These are phyloP conservation scores for Iselma pallidipennis DNA, from an alignment of 2,888 invertebrate species.

Conservation along the genomic window DNA sequence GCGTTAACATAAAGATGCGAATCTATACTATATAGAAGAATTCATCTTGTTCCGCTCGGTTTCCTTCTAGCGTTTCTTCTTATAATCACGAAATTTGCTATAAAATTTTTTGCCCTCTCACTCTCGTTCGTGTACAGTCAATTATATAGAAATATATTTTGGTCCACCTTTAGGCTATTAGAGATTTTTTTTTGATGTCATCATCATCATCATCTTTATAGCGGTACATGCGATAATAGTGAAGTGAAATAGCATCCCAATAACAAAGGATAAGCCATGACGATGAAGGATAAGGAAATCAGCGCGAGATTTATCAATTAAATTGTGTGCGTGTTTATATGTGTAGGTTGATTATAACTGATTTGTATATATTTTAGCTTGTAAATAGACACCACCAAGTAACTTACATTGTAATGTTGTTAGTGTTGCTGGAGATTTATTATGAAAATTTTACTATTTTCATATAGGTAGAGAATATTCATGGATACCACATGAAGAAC, in stretches of 20 bases:
- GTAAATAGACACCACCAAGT: not conserved
- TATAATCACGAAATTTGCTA: not conserved
- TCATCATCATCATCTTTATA: too few species aligned
- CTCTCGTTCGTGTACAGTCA: not conserved
- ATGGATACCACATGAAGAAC: not conserved
- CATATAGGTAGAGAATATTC: not conserved
- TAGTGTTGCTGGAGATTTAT: not conserved
- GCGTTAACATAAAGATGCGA: too few species aligned
- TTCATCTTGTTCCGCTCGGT: too few species aligned
- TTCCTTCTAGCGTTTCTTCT: too few species aligned
- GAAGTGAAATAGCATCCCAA: too few species aligned
- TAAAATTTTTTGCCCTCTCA: not conserved
- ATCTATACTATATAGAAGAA: too few species aligned
- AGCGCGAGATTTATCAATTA: not conserved
- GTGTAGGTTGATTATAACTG: not conserved
- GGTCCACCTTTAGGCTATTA: not conserved
- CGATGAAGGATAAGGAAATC: not conserved
- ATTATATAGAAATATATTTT: too few species aligned
- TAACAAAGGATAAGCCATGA: too few species aligned
- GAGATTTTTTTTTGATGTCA: not conserved
- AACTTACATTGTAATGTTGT: conserved; percentile 4
- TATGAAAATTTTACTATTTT: not conserved
- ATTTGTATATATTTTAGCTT: not conserved
- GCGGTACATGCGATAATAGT: too few species aligned
- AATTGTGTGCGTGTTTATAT: not conserved